phyloP scores from a whole-genome alignment of 1,140 invertebrate genomes.

The Homalodisca vitripennis region DNA sequence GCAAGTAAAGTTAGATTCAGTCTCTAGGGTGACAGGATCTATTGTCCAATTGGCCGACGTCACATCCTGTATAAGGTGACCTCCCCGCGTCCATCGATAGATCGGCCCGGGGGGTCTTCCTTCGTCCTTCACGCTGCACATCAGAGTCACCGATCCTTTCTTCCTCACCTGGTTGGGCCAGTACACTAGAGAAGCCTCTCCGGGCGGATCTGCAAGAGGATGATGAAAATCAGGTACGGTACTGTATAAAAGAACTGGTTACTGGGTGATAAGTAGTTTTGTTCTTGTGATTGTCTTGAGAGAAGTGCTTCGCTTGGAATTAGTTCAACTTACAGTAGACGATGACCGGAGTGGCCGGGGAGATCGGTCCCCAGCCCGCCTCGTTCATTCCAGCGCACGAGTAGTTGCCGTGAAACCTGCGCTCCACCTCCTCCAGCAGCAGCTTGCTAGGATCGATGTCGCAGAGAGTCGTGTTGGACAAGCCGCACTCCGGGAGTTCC shows the following conservation, averaged over 20 bases:
- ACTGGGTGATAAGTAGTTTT: no score
- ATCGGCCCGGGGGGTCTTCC: slow-evolving; percentile 65
- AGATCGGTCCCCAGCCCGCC: slow-evolving; percentile 80
- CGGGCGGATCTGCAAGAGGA: slow-evolving; percentile 64
- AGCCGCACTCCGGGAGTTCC: slow-evolving; percentile 74
- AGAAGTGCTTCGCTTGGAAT: no score
- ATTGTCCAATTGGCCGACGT: slow-evolving; percentile 73
- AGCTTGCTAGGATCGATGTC: slow-evolving; percentile 83
- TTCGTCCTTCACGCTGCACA: slow-evolving; percentile 76
- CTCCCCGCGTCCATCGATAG: slow-evolving; percentile 75
- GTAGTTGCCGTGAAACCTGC: slow-evolving; percentile 89
- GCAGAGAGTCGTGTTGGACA: slow-evolving; percentile 55
- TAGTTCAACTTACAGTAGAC: slow-evolving; percentile 78
- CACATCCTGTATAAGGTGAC: slow-evolving; percentile 67
- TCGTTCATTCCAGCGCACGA: slow-evolving; percentile 84
- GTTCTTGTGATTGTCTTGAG: no score
- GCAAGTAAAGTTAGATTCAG: slow-evolving; percentile 84
- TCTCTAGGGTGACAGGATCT: slow-evolving; percentile 75
- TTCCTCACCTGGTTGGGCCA: slow-evolving; percentile 76
- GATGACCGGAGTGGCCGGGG: slow-evolving; percentile 67
- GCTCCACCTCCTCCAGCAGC: slow-evolving; percentile 74
- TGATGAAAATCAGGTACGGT: no score
- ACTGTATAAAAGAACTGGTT: no score
- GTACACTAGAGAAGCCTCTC: slow-evolving; percentile 66
- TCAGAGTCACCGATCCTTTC: slow-evolving; percentile 70